Evolutionary conservation across 2,888 invertebrate genomes (phyloP).

Genomic region (Plutella xylostella): DNA sequence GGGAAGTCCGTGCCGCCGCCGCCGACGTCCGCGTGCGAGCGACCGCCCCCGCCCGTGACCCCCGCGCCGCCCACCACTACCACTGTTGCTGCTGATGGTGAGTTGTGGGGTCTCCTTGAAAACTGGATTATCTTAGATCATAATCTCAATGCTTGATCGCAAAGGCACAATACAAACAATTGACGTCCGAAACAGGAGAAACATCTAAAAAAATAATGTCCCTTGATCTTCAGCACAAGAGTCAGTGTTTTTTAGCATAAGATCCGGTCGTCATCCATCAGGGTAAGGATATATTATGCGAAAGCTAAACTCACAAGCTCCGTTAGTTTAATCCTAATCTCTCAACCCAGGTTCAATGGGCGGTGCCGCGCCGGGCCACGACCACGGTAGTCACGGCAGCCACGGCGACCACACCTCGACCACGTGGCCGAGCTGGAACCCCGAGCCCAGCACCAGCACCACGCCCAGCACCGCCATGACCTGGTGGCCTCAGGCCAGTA

Average conservation of each 20-base stretch:
- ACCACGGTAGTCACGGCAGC: constrained; percentile 33
- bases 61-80: constrained; percentile 82
- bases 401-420: constrained; percentile 41
- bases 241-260: too few relatives aligned
- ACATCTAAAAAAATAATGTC: too few relatives aligned
- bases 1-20: constrained; percentile 68
- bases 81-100: constrained; percentile 61
- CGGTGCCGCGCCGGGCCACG: constrained; percentile 26
- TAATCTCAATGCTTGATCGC: too few relatives aligned
- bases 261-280: too few relatives aligned
- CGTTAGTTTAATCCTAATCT: too few relatives aligned
- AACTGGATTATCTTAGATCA: too few relatives aligned
- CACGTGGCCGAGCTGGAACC: constrained; percentile 56
- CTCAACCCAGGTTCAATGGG: constrained; percentile 29
- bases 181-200: too few relatives aligned
- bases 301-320: too few relatives aligned
- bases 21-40: constrained; percentile 71
- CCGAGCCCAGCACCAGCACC: constrained; percentile 30
- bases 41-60: constrained; percentile 79
- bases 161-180: too few relatives aligned
- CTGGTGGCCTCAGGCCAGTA: constrained; percentile 42
- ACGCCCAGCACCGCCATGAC: constrained; percentile 37
- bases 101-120: too few relatives aligned
- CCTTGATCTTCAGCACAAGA: too few relatives aligned
- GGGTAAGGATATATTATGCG: too few relatives aligned